Evolutionary conservation across 1,140 invertebrate species (phyloP), one percentile per base, ranked within the genome.

Genomic region (Cherax quadricarinatus): DNA sequence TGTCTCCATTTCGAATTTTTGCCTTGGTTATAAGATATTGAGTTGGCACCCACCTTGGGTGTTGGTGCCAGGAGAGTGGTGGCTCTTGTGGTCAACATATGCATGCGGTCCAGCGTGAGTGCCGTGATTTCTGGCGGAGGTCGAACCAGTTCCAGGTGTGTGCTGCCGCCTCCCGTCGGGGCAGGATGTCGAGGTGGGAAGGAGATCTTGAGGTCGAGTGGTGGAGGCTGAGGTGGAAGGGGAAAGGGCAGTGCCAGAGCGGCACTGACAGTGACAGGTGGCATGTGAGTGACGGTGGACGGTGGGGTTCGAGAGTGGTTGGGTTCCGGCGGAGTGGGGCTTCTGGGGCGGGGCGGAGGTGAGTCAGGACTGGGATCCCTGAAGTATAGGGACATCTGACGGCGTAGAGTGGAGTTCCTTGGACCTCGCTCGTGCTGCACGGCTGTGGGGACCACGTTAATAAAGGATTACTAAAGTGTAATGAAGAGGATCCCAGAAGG

Each of bases 391-490:
- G 97, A 97, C 96, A 98, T 97, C 95, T 99, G 98, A 78, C 98
- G 96, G 7, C 98, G 96, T 16, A 99, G 95, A 3, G 98, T 99
- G 0, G 98, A 98, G 94, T 98, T 98, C 84, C 99, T 95, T n/a
- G 99, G 99, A 0, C 99, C 99, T 94, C 99, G 96, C 95, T 99
- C 99, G 94, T 99, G 98, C 95, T 99, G 99, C 4, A 99, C 99
- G 81, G 99, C 99, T 98, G 95, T 86, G 96, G 95, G 30, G 2
- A 2, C 30, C 30, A 41, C 30, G 30, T 41, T 2, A 41, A 41
- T 2, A 41, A 41, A 1, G 30, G 30, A 41, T 41, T 41, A 41
- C 30, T 41, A 41, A 2, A 41, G 92, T 93, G 62, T 91, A 93
- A 89, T 10, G 53, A 57, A 9, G 14, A 57, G 1, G 53, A 10